phyloP scores from a whole-genome alignment of 2,113 vertebrate genomes.

The Pedetes capensis region DNA sequence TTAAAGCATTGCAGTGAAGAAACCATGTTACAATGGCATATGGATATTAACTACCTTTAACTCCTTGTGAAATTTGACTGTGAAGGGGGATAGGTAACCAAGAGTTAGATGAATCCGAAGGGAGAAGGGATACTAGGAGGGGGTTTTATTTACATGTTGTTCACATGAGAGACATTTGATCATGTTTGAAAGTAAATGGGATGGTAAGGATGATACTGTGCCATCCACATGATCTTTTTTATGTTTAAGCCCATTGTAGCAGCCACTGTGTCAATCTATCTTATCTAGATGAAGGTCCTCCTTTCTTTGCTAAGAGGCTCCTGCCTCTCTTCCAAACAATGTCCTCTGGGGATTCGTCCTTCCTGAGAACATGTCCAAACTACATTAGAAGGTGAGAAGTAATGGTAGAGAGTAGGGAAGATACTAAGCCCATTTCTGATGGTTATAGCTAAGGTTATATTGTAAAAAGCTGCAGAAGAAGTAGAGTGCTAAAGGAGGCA shows the following conservation, averaged over 20 bases:
- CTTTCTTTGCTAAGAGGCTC: too few species aligned
- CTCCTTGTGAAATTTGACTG: background rate
- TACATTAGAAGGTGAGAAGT: background rate
- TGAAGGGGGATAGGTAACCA: background rate
- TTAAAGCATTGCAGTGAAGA: background rate
- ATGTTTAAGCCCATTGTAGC: too few species aligned
- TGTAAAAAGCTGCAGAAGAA: background rate
- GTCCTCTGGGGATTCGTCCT: too few species aligned
- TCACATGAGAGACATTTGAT: background rate
- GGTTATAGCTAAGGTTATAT: background rate
- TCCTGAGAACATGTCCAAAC: too few species aligned
- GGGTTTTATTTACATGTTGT: background rate
- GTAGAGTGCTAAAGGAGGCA: background rate
- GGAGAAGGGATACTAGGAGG: background rate
- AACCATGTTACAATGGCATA: background rate
- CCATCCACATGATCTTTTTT: too few species aligned
- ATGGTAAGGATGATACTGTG: background rate
- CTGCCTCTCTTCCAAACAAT: too few species aligned
- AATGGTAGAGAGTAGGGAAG: background rate
- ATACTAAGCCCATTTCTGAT: rapidly evolving
- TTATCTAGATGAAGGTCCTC: too few species aligned
- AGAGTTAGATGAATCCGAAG: background rate
- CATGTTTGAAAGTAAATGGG: background rate
- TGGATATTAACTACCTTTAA: background rate
- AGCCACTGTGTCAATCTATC: too few species aligned